Evolutionary conservation across 2,888 invertebrate genomes (phyloP).

Genomic region (Folsomia manolachei): DNA sequence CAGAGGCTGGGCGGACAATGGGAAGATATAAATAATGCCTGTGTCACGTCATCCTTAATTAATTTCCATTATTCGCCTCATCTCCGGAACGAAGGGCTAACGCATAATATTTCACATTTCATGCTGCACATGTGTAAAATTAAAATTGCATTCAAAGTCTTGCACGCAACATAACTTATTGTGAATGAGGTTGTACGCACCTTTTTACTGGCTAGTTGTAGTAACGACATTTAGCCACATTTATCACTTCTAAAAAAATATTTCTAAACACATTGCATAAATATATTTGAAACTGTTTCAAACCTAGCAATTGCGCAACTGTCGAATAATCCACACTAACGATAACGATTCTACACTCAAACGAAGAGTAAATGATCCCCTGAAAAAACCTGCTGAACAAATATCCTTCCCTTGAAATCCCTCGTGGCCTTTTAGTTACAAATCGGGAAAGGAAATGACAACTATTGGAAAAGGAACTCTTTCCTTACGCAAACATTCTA

Average conservation of each 20-base stretch:
- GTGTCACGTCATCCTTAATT: neutral
- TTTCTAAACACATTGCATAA: too few species aligned
- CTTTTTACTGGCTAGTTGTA: too few species aligned
- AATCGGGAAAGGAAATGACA: neutral
- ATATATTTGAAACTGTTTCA: too few species aligned
- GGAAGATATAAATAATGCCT: slow-evolving; percentile 1
- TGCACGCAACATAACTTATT: too few species aligned
- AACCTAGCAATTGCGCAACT: too few species aligned
- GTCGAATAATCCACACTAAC: neutral
- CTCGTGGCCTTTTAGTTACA: neutral
- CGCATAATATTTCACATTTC: neutral
- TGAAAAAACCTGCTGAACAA: neutral
- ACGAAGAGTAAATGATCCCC: neutral
- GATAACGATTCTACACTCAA: neutral
- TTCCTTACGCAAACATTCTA: too few species aligned
- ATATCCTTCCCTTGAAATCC: neutral
- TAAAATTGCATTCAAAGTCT: too few species aligned
- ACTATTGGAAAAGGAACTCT: neutral
- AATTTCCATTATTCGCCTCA: neutral
- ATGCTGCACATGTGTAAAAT: slow-evolving; percentile 3
- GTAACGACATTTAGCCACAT: too few species aligned
- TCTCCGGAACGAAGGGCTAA: neutral
- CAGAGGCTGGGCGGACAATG: too few species aligned
- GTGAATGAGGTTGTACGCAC: too few species aligned
- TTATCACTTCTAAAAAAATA: too few species aligned